A percentile compares a stretch with the other conserved stretches of the same genome.
These are phyloP conservation scores for Oppia nitens DNA, from an alignment of 1,140 invertebrate genomes.

Conservation along the genomic window DNA sequence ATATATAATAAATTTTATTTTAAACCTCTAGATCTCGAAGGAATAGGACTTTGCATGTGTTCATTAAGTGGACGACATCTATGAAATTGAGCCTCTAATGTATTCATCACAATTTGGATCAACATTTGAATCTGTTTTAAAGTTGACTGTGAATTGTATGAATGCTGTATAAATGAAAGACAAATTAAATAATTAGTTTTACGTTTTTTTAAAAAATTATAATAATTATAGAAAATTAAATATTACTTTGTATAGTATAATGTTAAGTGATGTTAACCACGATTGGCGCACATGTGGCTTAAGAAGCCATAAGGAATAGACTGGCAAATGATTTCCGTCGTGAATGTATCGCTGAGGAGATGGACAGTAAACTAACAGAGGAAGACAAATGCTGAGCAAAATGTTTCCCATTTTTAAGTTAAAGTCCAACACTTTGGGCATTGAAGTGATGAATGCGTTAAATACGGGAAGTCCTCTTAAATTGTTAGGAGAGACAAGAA, in stretches of 20 bases:
- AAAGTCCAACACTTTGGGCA: conserved; percentile 50
- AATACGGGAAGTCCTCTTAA: conserved; percentile 80
- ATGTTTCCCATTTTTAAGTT: conserved; percentile 77
- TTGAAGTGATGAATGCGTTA: conserved; percentile 69
- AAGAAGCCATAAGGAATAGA: conserved; percentile 70
- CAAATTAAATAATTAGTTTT: neutral
- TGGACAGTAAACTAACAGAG: conserved; percentile 71
- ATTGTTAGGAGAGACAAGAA: conserved; percentile 71
- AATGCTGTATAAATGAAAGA: conserved; percentile 48
- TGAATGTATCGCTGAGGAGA: conserved; percentile 42
- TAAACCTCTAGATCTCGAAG: conserved; percentile 50
- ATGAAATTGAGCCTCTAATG: conserved; percentile 75
- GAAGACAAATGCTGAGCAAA: conserved; percentile 63
- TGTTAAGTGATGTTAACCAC: conserved; percentile 84
- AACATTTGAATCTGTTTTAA: conserved; percentile 59
- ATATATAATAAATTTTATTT: conserved; percentile 4
- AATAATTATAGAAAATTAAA: conserved; percentile 6
- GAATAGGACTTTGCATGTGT: conserved; percentile 42
- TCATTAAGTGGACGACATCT: conserved; percentile 45
- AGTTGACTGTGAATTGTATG: conserved; percentile 64
- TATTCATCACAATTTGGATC: conserved; percentile 81
- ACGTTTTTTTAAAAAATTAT: conserved; percentile 6
- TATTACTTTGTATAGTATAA: conserved; percentile 93
- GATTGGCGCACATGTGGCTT: conserved; percentile 63
- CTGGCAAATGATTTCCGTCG: conserved; percentile 33